Percentiles rank a stretch among this genome's conserved stretches.
phyloP scores from a whole-genome alignment of 1,140 invertebrate genomes.

The Linepithema humile region DNA sequence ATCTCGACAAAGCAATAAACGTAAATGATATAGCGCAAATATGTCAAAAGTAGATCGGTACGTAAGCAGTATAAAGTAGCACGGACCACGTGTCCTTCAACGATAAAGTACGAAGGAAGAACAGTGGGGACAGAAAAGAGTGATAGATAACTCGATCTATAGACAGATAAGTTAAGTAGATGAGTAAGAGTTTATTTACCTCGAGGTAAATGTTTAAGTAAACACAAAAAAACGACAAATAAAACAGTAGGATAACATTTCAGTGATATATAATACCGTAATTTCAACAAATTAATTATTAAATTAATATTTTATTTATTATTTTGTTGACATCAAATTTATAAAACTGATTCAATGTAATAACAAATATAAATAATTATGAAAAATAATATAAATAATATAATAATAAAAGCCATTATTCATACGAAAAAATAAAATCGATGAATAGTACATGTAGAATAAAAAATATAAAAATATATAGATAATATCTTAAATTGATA shows the following conservation, averaged over 20 bases:
- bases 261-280: too few relatives aligned
- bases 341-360: too few relatives aligned
- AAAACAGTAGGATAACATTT: background rate
- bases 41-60: slow-evolving; percentile 47
- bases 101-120: slow-evolving; percentile 9
- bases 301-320: too few relatives aligned
- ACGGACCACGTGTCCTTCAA: slow-evolving; percentile 45
- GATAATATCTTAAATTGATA: background rate
- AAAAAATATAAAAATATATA: background rate
- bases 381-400: too few relatives aligned
- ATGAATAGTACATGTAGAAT: background rate
- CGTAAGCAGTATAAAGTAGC: slow-evolving; percentile 24
- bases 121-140: background rate
- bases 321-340: too few relatives aligned
- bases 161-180: slow-evolving; percentile 28
- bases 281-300: too few relatives aligned
- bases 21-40: background rate
- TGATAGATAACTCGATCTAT: slow-evolving; percentile 9
- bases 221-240: background rate
- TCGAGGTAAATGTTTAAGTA: background rate
- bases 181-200: slow-evolving; percentile 22
- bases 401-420: background rate
- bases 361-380: too few relatives aligned
- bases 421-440: background rate
- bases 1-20: background rate